Percentiles rank a stretch among this genome's conserved stretches.
Conservation (phyloP, 2,888 invertebrate genomes). For the Eupithecia dodoneata region DNA sequence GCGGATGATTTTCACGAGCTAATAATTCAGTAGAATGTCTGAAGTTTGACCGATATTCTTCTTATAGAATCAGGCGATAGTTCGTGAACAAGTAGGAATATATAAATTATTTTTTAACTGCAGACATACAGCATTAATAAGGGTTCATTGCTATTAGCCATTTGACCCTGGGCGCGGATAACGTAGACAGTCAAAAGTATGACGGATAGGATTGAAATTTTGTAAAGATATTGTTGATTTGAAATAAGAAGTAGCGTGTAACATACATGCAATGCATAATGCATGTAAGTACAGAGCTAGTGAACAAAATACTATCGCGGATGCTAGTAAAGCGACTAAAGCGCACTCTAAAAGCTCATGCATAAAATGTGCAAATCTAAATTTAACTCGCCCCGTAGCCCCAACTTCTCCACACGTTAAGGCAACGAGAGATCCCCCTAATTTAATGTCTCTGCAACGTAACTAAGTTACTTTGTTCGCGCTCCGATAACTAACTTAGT, state of each 20-base stretch:
- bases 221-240: neutral
- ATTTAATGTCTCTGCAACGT: conserved; percentile 46
- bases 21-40: no score
- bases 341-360: neutral
- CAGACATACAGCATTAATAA: no score
- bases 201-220: neutral
- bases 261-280: neutral
- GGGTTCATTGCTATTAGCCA: no score
- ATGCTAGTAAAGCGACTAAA: neutral
- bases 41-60: neutral
- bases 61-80: neutral
- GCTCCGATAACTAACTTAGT: conserved; percentile 49
- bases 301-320: neutral
- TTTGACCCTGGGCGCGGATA: neutral
- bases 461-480: conserved; percentile 52
- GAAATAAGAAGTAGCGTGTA: neutral
- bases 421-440: conserved; percentile 35
- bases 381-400: conserved; percentile 29
- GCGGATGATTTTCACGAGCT: neutral
- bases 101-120: neutral
- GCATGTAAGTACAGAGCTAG: neutral
- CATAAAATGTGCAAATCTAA: neutral
- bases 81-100: neutral
- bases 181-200: neutral
- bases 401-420: conserved; percentile 16